A percentile compares a stretch with the other conserved stretches of the same genome.
phyloP scores from a whole-genome alignment of 2,113 vertebrate genomes.

The Myocastor coypus region DNA sequence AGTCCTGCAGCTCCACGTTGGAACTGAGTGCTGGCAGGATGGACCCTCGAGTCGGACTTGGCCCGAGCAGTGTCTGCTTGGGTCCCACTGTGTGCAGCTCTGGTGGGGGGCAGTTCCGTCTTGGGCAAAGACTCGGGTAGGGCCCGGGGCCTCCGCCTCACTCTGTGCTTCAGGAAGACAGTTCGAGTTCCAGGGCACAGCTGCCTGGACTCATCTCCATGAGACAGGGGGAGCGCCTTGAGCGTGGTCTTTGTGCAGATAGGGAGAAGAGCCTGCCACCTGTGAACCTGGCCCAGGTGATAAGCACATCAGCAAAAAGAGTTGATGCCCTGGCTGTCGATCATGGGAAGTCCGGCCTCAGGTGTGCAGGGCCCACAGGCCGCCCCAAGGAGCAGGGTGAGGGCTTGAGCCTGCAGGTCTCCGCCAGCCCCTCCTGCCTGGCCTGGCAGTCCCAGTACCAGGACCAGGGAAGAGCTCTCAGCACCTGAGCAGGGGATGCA shows the following conservation, averaged over 20 bases:
- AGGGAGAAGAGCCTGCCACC: not conserved
- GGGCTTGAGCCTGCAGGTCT: not conserved
- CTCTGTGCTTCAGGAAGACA: not conserved
- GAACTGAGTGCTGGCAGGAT: not conserved
- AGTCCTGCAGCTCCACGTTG: not conserved
- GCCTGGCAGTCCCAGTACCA: not conserved
- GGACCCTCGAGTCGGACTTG: not conserved
- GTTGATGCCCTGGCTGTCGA: not conserved
- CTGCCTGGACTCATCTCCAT: not conserved
- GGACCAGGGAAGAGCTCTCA: not conserved
- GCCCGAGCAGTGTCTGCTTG: accelerated
- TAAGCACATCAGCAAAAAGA: not conserved
- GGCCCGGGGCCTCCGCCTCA: accelerated
- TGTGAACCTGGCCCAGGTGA: not conserved
- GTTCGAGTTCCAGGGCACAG: accelerated
- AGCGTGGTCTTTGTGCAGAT: not conserved
- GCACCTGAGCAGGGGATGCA: not conserved
- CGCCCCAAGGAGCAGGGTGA: accelerated
- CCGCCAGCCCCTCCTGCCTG: not conserved
- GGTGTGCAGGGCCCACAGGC: accelerated
- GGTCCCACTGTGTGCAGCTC: not conserved
- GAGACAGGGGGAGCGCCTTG: not conserved
- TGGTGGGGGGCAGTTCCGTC: accelerated
- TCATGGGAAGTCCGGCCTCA: not conserved
- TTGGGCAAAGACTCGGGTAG: no score